Evolutionary conservation across 2,888 invertebrate genomes (phyloP).

Genomic region (Deilephila elpenor): DNA sequence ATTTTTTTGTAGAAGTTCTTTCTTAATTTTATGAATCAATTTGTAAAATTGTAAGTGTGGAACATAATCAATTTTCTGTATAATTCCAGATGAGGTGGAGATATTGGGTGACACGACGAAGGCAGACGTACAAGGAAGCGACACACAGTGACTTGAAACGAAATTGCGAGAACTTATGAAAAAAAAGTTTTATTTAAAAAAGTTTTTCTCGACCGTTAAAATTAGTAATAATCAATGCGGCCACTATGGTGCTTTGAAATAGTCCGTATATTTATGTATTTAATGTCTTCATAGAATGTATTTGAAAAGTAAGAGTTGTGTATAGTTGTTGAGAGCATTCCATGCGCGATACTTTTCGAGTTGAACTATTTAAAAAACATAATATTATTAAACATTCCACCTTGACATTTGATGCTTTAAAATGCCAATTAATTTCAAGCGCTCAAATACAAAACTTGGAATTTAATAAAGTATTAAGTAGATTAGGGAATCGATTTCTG

Average conservation of each 20-base stretch:
- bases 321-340: slow-evolving; percentile 40
- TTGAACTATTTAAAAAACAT: slow-evolving; percentile 1
- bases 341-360: slow-evolving; percentile 17
- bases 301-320: slow-evolving; percentile 43
- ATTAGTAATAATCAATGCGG: slow-evolving; percentile 59
- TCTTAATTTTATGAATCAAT: too few species aligned
- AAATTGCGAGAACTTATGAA: slow-evolving; percentile 64
- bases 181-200: slow-evolving; percentile 38
- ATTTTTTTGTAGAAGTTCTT: too few species aligned
- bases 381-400: slow-evolving; percentile 14
- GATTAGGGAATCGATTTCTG: slow-evolving; percentile 4
- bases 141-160: slow-evolving; percentile 49
- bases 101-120: slow-evolving; percentile 65
- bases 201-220: slow-evolving; percentile 38
- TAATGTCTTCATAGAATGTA: slow-evolving; percentile 49
- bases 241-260: slow-evolving; percentile 73
- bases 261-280: slow-evolving; percentile 56
- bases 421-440: slow-evolving; percentile 15
- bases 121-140: slow-evolving; percentile 45
- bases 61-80: slow-evolving; percentile 31
- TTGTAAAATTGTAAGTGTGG: too few species aligned
- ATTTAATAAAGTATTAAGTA: slow-evolving; percentile 23
- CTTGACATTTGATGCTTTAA: slow-evolving; percentile 20
- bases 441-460: slow-evolving; percentile 26
- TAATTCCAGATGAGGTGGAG: slow-evolving; percentile 73